Base-by-base conservation (phyloP, 1,140 invertebrate species). In the Atta texana region DNA sequence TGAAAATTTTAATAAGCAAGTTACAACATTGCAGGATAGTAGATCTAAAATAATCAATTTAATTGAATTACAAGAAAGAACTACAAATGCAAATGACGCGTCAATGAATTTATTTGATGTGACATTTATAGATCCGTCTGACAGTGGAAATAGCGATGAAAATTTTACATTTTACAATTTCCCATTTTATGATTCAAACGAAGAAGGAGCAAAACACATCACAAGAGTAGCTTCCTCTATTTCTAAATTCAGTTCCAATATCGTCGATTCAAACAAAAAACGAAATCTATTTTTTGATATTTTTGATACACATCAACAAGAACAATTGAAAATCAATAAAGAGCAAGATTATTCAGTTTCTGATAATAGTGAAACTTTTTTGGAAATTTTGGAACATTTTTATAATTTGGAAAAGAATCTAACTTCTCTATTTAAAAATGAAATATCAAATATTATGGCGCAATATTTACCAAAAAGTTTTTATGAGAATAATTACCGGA, bases 391-490 rank as follows among this genome's bases (percentile, higher is more conserved):
- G 34, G 1, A 39, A 49, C 10, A 14, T 39, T 39, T 39, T 39
- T 39, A 49, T 1, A 3, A 77, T 24, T 63, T 64, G 8, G 10
- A 64, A 63, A n/a, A 77, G 21, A 31, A 31, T 6, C 14, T 64
- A 49, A 28, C 1, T 64, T 18, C 75, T 44, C 3, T n/a, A n/a
- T 12, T 63, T 77, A 44, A 77, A 44, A 24, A 77, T 77, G 39
- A 63, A 63, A 28, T 49, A 14, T 74, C 18, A 74, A 57, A 74
- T 34, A 57, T 55, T 2, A 18, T 57, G 10, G 28, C 16, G 14
- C 28, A 0, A 5, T n/a, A 57, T 74, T 28, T 14, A 57, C 3
- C 8, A 74, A 57, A 8, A 57, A 21, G 3, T 34, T 21, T 3
- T 57, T 21, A 12, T 75, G n/a, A 39, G 1, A 34, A 39, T 39